Percentiles rank a stretch among this genome's conserved stretches.
Evolutionary conservation across 2,888 invertebrate genomes (phyloP).

Genomic region (Heliconius erato): DNA sequence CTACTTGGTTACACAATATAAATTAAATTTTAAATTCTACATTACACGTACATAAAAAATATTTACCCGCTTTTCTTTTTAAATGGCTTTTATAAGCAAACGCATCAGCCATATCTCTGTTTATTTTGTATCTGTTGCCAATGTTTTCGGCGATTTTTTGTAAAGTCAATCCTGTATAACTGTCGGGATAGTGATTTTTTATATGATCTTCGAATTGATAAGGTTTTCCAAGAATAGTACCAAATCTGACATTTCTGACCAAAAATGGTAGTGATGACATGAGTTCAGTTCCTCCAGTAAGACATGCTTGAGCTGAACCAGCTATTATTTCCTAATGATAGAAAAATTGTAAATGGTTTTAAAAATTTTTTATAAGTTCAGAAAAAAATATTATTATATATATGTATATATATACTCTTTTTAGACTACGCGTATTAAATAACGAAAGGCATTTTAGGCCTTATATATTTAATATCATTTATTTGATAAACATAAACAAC

Average conservation of each 20-base stretch:
- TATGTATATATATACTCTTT: no score
- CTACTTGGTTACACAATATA: no score
- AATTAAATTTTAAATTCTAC: background rate
- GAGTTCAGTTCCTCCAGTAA: constrained; percentile 96
- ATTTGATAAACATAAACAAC: no score
- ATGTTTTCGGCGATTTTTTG: constrained; percentile 95
- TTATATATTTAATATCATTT: no score
- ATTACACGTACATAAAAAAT: background rate
- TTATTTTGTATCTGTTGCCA: constrained; percentile 90
- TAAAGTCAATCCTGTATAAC: constrained; percentile 94
- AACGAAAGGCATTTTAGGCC: no score
- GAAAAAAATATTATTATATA: no score
- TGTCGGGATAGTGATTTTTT: constrained; percentile 86
- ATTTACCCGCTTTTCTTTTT: constrained; percentile 92
- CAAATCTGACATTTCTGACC: constrained; percentile 94
- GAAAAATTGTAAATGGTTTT: background rate
- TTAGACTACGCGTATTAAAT: no score
- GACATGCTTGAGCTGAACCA: constrained; percentile 92
- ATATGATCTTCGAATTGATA: constrained; percentile 91
- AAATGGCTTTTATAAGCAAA: constrained; percentile 93
- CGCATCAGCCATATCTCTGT: constrained; percentile 91
- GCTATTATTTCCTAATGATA: constrained; percentile 90
- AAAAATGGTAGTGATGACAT: constrained; percentile 96
- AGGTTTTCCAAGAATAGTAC: constrained; percentile 91
- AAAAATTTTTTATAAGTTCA: no score